Base-by-base conservation (phyloP, 2,113 vertebrate species). In the Nerophis ophidion region DNA sequence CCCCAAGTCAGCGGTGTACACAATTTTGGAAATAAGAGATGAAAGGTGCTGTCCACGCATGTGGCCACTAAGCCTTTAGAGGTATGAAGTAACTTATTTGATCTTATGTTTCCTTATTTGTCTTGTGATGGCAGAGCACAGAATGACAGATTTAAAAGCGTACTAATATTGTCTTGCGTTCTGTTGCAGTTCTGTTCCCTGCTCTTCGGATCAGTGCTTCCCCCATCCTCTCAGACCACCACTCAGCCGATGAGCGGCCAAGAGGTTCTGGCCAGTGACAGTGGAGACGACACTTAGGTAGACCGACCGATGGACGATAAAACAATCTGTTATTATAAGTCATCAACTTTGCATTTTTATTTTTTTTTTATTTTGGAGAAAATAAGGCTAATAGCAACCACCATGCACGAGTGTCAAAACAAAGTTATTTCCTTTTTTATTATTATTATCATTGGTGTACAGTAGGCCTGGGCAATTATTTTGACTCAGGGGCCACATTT, bases 221-320 rank as follows among this genome's bases (percentile, higher is more conserved):
- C 84, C 0, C 72, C 70, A 0, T 77, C 81, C 1, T 80, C 91
- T 7, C 66, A 86, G 83, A 75, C 68, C 66, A 72, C 68, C 13
- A 88, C 85, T 58, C 87, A 87, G 60, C 87, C 71, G 0, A 61
- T 83, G 50, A 86, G 76, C 5, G 79, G 35, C 59, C 92, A 93
- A 76, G 90, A 93, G 35, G 93, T 97, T 64, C 84, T 98, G 60
- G 95, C 95, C 75, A 98, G 96, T 3, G 93, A 98, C 33, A 92
- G 92, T 3, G 94, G 95, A 48, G 90, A 92, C 0, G 84, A 87
- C 57, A 68, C 36, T 49, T 52, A 67, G 19, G 16, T 9, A 11
- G 61, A 69, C 40, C 76, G 66, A 56, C 62, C 56, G 44, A 51
- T 48, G n/a, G 8, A 44, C 15, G 3, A 49, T 47, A 42, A 17